Evolutionary conservation across 2,888 invertebrate species (phyloP).

Genomic region (Conomelus anceps): DNA sequence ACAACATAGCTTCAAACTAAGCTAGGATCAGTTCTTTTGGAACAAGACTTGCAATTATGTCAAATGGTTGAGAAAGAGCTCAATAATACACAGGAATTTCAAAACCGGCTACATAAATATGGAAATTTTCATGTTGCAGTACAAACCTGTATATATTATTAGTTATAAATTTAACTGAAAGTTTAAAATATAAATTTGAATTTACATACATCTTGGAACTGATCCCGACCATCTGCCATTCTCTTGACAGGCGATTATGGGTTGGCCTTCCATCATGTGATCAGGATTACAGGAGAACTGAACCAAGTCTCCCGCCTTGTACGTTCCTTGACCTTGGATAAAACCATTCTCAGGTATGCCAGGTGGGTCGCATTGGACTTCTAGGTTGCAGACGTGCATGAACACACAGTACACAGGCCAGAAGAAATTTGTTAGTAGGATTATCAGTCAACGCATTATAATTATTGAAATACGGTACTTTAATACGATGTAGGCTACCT

Average conservation of each 20-base stretch:
- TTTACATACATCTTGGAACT: constrained; percentile 67
- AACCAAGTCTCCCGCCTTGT: constrained; percentile 76
- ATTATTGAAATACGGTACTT: neutral
- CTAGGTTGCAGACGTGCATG: constrained; percentile 43
- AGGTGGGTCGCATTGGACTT: constrained; percentile 72
- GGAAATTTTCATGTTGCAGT: too few relatives aligned
- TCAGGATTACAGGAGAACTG: constrained; percentile 83
- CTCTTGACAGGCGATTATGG: constrained; percentile 84
- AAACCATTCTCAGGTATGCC: constrained; percentile 70
- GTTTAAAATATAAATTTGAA: too few relatives aligned
- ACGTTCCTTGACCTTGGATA: constrained; percentile 63
- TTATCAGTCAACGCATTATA: neutral
- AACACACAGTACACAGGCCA: neutral
- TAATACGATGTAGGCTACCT: too few relatives aligned
- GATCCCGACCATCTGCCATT: constrained; percentile 79
- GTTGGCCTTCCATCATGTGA: constrained; percentile 82
- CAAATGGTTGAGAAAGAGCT: too few relatives aligned
- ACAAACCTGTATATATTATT: too few relatives aligned
- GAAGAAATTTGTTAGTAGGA: neutral
- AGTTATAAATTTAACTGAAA: neutral
- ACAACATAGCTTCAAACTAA: too few relatives aligned
- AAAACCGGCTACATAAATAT: too few relatives aligned
- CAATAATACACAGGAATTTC: too few relatives aligned
- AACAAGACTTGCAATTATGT: too few relatives aligned
- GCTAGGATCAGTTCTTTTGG: too few relatives aligned